phyloP scores from a whole-genome alignment of 2,797 vertebrate genomes.

The Pseudochromis fuscus region DNA sequence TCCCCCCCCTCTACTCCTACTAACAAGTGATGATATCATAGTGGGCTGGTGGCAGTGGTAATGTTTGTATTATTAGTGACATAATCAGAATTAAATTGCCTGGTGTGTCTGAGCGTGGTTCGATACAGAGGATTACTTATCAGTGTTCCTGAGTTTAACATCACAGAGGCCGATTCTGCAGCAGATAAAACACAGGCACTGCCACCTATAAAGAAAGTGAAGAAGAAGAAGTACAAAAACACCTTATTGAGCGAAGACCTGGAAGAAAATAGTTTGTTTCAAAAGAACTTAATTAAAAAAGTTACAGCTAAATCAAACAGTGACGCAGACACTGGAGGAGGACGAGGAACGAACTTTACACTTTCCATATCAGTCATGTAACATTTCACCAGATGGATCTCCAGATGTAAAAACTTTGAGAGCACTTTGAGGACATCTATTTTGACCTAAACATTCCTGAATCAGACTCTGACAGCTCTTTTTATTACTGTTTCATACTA shows the following conservation, averaged over 20 bases:
- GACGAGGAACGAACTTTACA: neutral
- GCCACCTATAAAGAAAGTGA: conserved; percentile 7
- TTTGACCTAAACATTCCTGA: too few species aligned
- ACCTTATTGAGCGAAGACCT: neutral
- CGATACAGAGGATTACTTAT: conserved; percentile 9
- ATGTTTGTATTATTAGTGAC: conserved; percentile 26
- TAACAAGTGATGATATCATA: conserved; percentile 18
- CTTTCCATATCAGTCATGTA: neutral
- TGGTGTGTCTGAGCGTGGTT: conserved; percentile 19
- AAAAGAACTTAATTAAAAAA: conserved; percentile 19
- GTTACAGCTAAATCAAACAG: neutral
- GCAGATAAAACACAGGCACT: neutral
- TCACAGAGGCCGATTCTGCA: conserved; percentile 6
- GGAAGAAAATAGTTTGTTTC: neutral
- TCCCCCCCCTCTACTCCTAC: neutral
- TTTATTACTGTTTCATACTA: too few species aligned
- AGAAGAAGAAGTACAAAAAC: neutral
- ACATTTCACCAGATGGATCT: neutral
- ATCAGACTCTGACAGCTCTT: too few species aligned
- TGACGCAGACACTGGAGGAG: neutral
- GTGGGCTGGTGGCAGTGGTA: conserved; percentile 13
- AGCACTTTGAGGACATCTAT: neutral
- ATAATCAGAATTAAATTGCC: conserved; percentile 24
- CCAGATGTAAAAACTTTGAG: neutral
- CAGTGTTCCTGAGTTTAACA: neutral